Percentiles rank a stretch among this genome's conserved stretches.
phyloP scores from a whole-genome alignment of 2,113 vertebrate species.

The Alligator mississippiensis region DNA sequence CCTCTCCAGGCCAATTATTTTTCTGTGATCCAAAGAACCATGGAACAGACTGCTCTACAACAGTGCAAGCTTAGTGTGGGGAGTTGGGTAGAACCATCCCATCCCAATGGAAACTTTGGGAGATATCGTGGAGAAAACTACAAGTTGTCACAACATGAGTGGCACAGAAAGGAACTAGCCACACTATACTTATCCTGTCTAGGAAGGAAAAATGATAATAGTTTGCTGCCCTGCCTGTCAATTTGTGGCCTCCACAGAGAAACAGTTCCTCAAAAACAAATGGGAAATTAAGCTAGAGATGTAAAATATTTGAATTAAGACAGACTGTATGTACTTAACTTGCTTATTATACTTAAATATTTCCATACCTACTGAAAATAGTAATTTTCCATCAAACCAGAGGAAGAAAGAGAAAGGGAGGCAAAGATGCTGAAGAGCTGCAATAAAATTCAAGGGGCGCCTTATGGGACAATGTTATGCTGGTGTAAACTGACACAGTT shows the following conservation, averaged over 20 bases:
- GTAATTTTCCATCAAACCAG: not conserved
- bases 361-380: not conserved
- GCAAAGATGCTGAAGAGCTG: not conserved
- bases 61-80: accelerated
- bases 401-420: not conserved
- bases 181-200: not conserved
- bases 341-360: not conserved
- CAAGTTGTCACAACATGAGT: not conserved
- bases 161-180: not conserved
- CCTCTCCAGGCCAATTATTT: not conserved
- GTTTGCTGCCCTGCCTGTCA: not conserved
- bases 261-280: not conserved
- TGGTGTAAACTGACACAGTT: not conserved
- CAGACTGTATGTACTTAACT: not conserved
- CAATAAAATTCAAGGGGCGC: not conserved
- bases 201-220: not conserved
- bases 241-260: not conserved
- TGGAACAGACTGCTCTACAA: not conserved
- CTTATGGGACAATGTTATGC: not conserved
- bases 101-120: not conserved
- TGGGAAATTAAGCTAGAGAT: not conserved
- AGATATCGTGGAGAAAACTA: not conserved
- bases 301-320: not conserved
- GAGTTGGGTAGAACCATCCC: not conserved
- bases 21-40: no score